phyloP scores from a whole-genome alignment of 92 coral and sea anemone species.

The Virgularia gustaviana region DNA sequence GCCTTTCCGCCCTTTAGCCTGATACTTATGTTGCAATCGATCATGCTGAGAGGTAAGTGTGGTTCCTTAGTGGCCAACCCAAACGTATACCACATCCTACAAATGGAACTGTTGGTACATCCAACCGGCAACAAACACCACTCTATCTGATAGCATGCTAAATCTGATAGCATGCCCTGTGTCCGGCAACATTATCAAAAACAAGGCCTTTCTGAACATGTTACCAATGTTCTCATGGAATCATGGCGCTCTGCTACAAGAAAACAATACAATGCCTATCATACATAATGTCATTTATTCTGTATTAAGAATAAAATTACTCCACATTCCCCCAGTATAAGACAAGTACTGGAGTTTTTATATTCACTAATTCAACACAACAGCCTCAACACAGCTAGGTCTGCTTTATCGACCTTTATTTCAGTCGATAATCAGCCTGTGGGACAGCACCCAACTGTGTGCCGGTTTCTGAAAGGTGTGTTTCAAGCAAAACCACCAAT shows the following conservation, averaged over 20 bases:
- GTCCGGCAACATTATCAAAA: slow-evolving; percentile 41
- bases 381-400: slow-evolving; percentile 45
- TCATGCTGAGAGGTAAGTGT: slow-evolving; percentile 14
- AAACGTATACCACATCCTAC: slow-evolving; percentile 29
- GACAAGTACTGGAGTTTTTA: slow-evolving; percentile 42
- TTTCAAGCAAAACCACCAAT: slow-evolving; percentile 56
- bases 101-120: slow-evolving; percentile 33
- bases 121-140: slow-evolving; percentile 38
- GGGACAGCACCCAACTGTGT: slow-evolving; percentile 46
- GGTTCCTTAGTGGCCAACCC: slow-evolving; percentile 48
- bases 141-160: slow-evolving; percentile 44
- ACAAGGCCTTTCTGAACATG: slow-evolving; percentile 36
- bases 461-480: slow-evolving; percentile 40
- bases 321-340: slow-evolving; percentile 51
- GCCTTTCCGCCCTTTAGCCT: slow-evolving; percentile 28
- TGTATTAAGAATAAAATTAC: slow-evolving; percentile 49
- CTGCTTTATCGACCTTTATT: slow-evolving; percentile 42
- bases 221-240: slow-evolving; percentile 52
- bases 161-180: slow-evolving; percentile 49
- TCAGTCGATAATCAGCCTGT: slow-evolving; percentile 28
- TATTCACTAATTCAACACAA: slow-evolving; percentile 39
- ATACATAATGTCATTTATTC: slow-evolving; percentile 41
- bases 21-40: slow-evolving; percentile 19
- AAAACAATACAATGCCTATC: slow-evolving; percentile 41
- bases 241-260: slow-evolving; percentile 48